These are phyloP conservation scores for Oeneis ivallda DNA, from an alignment of 2,888 invertebrate species.

Conservation along the genomic window DNA sequence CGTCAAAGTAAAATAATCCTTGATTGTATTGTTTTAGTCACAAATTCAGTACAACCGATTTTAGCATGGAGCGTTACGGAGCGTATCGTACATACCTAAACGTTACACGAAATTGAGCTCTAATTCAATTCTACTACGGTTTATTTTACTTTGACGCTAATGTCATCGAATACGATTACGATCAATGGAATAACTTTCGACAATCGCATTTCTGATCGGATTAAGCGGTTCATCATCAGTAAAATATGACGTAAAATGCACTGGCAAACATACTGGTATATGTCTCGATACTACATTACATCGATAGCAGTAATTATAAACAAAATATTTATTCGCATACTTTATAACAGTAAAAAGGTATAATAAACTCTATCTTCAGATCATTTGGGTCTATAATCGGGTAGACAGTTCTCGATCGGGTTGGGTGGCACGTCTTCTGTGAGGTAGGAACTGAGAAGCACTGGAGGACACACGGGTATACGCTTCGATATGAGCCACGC, in stretches of 20 bases:
- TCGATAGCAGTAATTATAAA: background rate
- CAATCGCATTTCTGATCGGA: too few relatives aligned
- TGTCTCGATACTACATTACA: too few relatives aligned
- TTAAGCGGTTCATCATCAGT: constrained; percentile 63
- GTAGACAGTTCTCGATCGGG: constrained; percentile 60
- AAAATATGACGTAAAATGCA: constrained; percentile 83
- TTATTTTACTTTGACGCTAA: too few relatives aligned
- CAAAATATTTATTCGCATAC: background rate
- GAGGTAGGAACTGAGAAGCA: constrained; percentile 83
- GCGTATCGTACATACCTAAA: too few relatives aligned
- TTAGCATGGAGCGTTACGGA: too few relatives aligned
- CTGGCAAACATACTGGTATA: constrained; percentile 79
- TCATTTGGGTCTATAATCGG: constrained; percentile 55
- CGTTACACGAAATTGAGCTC: too few relatives aligned
- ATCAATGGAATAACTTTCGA: too few relatives aligned
- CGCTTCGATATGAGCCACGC: constrained; percentile 77
- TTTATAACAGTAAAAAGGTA: background rate
- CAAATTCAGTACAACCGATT: too few relatives aligned
- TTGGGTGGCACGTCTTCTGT: constrained; percentile 64
- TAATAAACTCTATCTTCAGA: constrained; percentile 9
- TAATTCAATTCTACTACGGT: too few relatives aligned
- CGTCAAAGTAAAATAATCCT: too few relatives aligned
- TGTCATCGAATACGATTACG: too few relatives aligned
- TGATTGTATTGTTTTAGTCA: too few relatives aligned
- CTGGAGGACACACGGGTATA: constrained; percentile 84